phyloP scores from a whole-genome alignment of 2,888 invertebrate species.

The Graphium colonna region DNA sequence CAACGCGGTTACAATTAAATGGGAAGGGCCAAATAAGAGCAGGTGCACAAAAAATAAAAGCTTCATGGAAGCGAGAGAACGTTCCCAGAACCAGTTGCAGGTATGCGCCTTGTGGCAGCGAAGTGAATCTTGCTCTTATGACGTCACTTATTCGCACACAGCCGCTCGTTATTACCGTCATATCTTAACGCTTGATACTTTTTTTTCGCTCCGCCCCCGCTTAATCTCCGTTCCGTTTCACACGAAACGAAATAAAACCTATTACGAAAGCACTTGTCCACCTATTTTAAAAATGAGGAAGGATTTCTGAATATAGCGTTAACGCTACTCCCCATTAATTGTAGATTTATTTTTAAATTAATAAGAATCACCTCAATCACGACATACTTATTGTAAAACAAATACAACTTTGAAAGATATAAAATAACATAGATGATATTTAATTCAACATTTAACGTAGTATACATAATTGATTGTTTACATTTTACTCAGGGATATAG shows the following conservation, averaged over 20 bases:
- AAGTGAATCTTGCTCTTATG: conserved; percentile 43
- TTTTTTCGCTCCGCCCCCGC: background rate
- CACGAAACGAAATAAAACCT: background rate
- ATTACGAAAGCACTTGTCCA: no score
- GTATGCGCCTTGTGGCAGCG: conserved; percentile 35
- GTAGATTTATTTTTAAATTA: no score
- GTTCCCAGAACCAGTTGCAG: conserved; percentile 55
- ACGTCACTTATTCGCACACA: conserved; percentile 46
- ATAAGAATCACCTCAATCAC: no score
- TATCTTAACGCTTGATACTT: conserved; percentile 3
- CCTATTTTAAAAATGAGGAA: no score
- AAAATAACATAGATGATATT: no score
- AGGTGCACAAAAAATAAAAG: conserved; percentile 56
- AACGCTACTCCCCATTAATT: no score
- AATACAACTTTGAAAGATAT: no score
- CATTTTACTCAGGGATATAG: no score
- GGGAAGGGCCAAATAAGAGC: conserved; percentile 51
- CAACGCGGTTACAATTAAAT: conserved; percentile 54
- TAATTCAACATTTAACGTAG: no score
- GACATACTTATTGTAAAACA: no score
- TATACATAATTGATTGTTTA: no score
- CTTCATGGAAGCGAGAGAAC: conserved; percentile 57
- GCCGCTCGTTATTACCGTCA: conserved; percentile 5
- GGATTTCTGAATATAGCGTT: no score
- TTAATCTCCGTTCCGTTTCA: background rate